Percentiles rank a stretch among this genome's conserved stretches.
These are phyloP conservation scores for Tetrapedia diversipes DNA, from an alignment of 2,888 invertebrate genomes.

Conservation along the genomic window DNA sequence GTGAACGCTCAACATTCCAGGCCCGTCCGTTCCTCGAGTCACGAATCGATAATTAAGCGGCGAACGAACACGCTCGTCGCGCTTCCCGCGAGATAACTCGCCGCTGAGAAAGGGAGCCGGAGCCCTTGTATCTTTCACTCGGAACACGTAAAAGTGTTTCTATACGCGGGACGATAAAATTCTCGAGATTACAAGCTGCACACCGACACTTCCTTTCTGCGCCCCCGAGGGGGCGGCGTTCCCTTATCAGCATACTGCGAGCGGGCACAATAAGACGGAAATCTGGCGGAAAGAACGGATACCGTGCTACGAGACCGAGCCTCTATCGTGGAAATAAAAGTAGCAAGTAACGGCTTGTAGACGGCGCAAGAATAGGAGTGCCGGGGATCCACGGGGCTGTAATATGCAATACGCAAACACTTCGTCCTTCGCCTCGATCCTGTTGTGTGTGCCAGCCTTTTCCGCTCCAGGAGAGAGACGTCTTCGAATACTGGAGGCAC, in stretches of 20 bases:
- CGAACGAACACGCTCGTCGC: not conserved
- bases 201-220: constrained; percentile 49
- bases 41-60: constrained; percentile 41
- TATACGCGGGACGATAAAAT: constrained; percentile 56
- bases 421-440: constrained; percentile 35
- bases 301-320: constrained; percentile 63
- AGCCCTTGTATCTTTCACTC: constrained; percentile 29
- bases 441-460: constrained; percentile 32
- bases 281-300: constrained; percentile 72
- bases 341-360: constrained; percentile 51
- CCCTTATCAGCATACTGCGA: constrained; percentile 66
- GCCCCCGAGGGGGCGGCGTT: constrained; percentile 53
- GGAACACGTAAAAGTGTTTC: constrained; percentile 49
- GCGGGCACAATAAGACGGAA: constrained; percentile 70
- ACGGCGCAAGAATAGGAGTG: constrained; percentile 29
- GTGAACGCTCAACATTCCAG: not conserved
- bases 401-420: constrained; percentile 58
- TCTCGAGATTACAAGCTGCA: constrained; percentile 54
- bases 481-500: constrained; percentile 36
- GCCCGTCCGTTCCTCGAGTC: not conserved
- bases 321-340: constrained; percentile 68
- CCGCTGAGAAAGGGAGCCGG: not conserved
- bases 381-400: constrained; percentile 11
- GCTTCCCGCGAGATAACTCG: constrained; percentile 32
- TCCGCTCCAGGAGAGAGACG: constrained; percentile 45